Conservation (phyloP, 2,888 invertebrate genomes). For the Leptinotarsa tumamoca region DNA sequence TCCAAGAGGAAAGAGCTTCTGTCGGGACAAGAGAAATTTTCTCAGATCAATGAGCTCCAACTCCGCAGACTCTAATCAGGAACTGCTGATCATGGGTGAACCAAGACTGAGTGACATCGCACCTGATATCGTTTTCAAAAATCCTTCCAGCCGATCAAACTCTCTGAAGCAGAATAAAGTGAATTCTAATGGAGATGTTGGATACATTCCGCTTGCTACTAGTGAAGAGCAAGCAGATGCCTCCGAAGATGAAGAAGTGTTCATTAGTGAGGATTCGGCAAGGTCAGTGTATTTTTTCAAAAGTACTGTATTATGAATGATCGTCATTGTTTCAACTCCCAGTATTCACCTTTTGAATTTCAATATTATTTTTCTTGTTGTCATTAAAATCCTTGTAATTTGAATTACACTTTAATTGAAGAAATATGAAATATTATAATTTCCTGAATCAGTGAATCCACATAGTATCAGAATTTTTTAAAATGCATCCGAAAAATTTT, state of each 20-base stretch:
- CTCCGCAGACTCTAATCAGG: slow-evolving; percentile 71
- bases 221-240: slow-evolving; percentile 58
- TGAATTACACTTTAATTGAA: no score
- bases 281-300: slow-evolving; percentile 31
- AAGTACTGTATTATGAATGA: background rate
- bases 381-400: no score
- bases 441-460: no score
- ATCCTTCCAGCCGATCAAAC: slow-evolving; percentile 57
- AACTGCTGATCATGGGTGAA: slow-evolving; percentile 77
- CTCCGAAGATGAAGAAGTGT: slow-evolving; percentile 69
- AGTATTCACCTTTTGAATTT: no score
- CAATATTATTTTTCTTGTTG: no score
- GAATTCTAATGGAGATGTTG: slow-evolving; percentile 52
- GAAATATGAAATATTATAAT: no score
- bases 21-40: slow-evolving; percentile 39
- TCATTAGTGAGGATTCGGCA: slow-evolving; percentile 69
- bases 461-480: no score
- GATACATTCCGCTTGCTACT: slow-evolving; percentile 60
- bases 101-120: slow-evolving; percentile 80
- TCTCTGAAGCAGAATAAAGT: slow-evolving; percentile 55
- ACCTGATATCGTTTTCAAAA: slow-evolving; percentile 66
- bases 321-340: no score
- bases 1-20: slow-evolving; percentile 50
- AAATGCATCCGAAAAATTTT: no score
- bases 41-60: slow-evolving; percentile 76